These are phyloP conservation scores for Labia minor DNA, from an alignment of 2,888 invertebrate species.

Conservation along the genomic window DNA sequence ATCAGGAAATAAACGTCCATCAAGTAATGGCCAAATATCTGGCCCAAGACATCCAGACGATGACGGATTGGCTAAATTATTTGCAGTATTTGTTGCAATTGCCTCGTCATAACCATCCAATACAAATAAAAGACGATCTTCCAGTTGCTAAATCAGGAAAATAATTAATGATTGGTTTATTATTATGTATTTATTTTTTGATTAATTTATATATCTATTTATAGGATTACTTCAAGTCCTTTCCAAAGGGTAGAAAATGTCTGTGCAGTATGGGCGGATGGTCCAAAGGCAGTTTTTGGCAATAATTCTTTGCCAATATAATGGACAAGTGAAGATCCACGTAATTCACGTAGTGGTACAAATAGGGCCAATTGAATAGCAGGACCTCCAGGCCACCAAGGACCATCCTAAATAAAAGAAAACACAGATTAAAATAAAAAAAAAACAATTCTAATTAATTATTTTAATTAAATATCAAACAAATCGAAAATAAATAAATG, in stretches of 20 bases:
- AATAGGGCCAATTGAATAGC: conserved; percentile 42
- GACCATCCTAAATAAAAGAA: conserved; percentile 27
- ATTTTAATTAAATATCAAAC: too few relatives aligned
- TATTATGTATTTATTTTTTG: too few relatives aligned
- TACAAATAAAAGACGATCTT: conserved; percentile 41
- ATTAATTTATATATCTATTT: too few relatives aligned
- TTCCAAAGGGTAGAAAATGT: neutral
- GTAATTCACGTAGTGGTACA: conserved; percentile 43
- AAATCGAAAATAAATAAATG: too few relatives aligned
- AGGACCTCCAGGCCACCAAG: conserved; percentile 35
- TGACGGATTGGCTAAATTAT: conserved; percentile 8
- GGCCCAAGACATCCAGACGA: conserved; percentile 29
- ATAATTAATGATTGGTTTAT: too few relatives aligned
- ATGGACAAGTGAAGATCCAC: conserved; percentile 35
- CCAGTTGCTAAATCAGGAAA: conserved; percentile 38
- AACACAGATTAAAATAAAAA: too few relatives aligned
- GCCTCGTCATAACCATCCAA: conserved; percentile 45
- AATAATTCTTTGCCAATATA: conserved; percentile 37
- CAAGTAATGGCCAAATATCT: conserved; percentile 42
- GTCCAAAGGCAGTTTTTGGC: conserved; percentile 33
- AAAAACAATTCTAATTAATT: too few relatives aligned
- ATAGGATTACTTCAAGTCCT: neutral
- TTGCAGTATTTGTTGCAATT: conserved; percentile 26
- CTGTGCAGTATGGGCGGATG: neutral
- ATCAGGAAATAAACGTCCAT: conserved; percentile 44